A percentile compares a stretch with the other conserved stretches of the same genome.
Conservation (phyloP, 2,797 vertebrate species). For the Xenentodon cancila region DNA sequence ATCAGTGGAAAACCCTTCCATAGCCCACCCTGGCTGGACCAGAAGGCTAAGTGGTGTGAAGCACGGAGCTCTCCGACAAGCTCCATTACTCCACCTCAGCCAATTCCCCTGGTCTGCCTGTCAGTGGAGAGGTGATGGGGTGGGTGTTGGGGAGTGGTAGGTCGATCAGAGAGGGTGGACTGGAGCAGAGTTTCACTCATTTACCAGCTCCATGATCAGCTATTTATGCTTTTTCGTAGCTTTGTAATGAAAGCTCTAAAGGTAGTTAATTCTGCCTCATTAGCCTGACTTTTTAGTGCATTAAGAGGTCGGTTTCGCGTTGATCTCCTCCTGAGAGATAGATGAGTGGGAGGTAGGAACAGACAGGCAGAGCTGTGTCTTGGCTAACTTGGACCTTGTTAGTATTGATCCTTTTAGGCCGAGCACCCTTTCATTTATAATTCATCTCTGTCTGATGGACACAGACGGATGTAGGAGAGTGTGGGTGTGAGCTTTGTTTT, state of each 20-base stretch:
- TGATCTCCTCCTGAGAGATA: constrained; percentile 20
- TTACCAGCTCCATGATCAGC: constrained; percentile 26
- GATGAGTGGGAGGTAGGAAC: constrained; percentile 30
- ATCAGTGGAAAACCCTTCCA: constrained; percentile 59
- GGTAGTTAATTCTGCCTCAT: constrained; percentile 36
- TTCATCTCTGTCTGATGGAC: constrained; percentile 72
- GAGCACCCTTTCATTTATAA: constrained; percentile 79
- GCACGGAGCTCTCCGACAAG: constrained; percentile 76
- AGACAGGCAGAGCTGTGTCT: constrained; percentile 44
- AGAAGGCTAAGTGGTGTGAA: constrained; percentile 82
- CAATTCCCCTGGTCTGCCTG: constrained; percentile 69
- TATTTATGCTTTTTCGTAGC: constrained; percentile 30
- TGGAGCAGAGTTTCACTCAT: constrained; percentile 39
- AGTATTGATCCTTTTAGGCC: constrained; percentile 77
- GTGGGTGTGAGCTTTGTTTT: constrained; percentile 39
- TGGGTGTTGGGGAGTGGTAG: constrained; percentile 47
- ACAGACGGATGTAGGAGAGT: constrained; percentile 37
- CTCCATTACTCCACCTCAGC: constrained; percentile 80
- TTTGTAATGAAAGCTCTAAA: constrained; percentile 35
- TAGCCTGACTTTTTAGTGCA: constrained; percentile 32
- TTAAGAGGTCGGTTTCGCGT: constrained; percentile 3
- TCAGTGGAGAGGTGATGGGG: constrained; percentile 72
- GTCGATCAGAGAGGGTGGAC: constrained; percentile 55
- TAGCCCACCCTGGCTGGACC: constrained; percentile 40
- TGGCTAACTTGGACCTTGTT: constrained; percentile 76